Evolutionary conservation across 2,797 vertebrate genomes (phyloP), one percentile per base, ranked within the genome.

Genomic region (Pseudotriccus pelzelni): DNA sequence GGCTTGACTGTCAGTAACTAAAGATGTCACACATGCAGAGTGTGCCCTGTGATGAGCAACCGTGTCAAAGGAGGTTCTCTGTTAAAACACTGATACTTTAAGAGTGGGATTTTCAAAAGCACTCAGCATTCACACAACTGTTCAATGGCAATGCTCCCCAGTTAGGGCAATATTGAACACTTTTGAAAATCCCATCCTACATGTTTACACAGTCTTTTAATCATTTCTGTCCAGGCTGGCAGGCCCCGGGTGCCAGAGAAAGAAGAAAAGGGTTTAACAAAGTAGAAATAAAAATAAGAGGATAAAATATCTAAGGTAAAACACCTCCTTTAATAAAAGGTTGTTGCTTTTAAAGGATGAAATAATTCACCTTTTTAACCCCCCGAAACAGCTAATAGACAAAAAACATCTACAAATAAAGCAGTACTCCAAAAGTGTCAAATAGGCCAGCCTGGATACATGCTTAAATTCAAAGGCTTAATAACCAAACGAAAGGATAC

Each of bases 111-210:
- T 96, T 97, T 97, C 96, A 97, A 97, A 96, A 91, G 95, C 93
- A 85, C 82, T 92, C 95, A 93, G 91, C 93, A 96, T 94, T 94
- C 87, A 91, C 78, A 90, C 70, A 94, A 97, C 94, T 96, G 86
- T 93, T 95, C 95, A 92, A 87, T 95, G 93, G 75, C 72, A 87
- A 90, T 80, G 95, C 93, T 95, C 76, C 92, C 94, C 94, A 90
- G 95, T 87, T 90, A 93, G 94, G 83, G 91, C 93, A 96, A 94
- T 94, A 93, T 86, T 90, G 94, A 93, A 94, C 90, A 92, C 95
- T 95, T 96, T 95, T 96, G 96, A 97, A 96, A 97, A 96, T 95
- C 94, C 95, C 93, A 95, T 93, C 96, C 96, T 94, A 91, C 95
- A 50, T 95, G 95, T 96, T 96, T 96, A 95, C 96, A 96, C 49